Percentiles rank a stretch among this genome's conserved stretches.
These are phyloP conservation scores for Lumbricus terrestris DNA, from an alignment of 2,888 invertebrate species.

Conservation along the genomic window DNA sequence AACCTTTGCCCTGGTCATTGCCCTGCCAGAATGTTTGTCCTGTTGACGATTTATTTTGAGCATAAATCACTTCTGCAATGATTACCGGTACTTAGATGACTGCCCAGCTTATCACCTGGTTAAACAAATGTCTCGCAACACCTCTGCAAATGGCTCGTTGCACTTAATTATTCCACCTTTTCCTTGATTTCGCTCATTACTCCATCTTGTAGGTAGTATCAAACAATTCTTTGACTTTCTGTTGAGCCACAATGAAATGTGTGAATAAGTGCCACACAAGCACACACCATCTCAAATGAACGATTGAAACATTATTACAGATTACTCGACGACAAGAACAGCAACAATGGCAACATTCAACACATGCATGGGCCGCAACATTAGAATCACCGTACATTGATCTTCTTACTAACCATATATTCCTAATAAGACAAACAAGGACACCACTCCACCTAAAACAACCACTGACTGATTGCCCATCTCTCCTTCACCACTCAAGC, in stretches of 20 bases:
- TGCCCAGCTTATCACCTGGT: too few species aligned
- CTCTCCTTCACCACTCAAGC: background rate
- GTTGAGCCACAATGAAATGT: background rate
- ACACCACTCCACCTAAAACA: background rate
- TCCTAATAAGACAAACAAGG: background rate
- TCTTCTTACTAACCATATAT: constrained; percentile 3
- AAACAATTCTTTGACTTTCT: background rate
- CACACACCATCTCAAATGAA: background rate
- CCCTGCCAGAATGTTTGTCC: too few species aligned
- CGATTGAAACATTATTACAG: background rate
- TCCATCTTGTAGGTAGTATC: background rate
- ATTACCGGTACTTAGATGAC: too few species aligned
- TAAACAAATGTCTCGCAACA: too few species aligned
- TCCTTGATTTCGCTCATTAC: background rate
- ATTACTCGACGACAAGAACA: background rate
- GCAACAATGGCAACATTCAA: background rate
- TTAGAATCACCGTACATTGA: background rate
- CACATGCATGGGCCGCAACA: background rate
- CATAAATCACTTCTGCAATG: too few species aligned
- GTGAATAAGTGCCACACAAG: background rate
- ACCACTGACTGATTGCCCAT: background rate
- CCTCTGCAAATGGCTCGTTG: too few species aligned
- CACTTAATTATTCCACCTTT: too few species aligned
- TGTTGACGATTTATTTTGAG: too few species aligned
- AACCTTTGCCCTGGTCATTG: too few species aligned